A percentile compares a stretch with the other conserved stretches of the same genome.
Evolutionary conservation across 1,140 invertebrate species (phyloP).

Genomic region (Helicorthomorpha holstii): DNA sequence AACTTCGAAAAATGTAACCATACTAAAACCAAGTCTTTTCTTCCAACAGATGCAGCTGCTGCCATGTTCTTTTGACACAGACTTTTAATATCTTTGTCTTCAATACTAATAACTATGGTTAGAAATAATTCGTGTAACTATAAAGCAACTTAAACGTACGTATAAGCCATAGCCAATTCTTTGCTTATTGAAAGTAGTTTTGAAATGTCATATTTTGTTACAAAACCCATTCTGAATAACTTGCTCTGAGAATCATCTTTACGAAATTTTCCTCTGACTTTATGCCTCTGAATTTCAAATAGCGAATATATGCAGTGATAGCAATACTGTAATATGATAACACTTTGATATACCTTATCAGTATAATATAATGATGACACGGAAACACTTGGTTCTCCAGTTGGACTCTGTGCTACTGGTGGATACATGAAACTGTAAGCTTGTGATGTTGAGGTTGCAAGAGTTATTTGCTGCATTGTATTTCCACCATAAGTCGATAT

Average conservation of each 20-base stretch:
- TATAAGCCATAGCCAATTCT: slow-evolving; percentile 64
- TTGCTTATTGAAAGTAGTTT: slow-evolving; percentile 57
- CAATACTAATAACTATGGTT: slow-evolving; percentile 36
- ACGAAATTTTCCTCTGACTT: not conserved
- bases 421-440: slow-evolving; percentile 20
- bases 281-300: not conserved
- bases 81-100: slow-evolving; percentile 34
- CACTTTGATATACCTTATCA: slow-evolving; percentile 38
- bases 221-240: slow-evolving; percentile 26
- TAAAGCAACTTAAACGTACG: slow-evolving; percentile 37
- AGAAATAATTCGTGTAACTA: too few species aligned
- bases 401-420: slow-evolving; percentile 20
- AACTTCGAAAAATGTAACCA: slow-evolving; percentile 2
- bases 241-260: slow-evolving; percentile 13
- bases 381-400: slow-evolving; percentile 19
- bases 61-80: slow-evolving; percentile 68
- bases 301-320: not conserved
- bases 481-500: slow-evolving; percentile 36
- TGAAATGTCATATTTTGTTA: slow-evolving; percentile 61
- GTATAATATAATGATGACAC: slow-evolving; percentile 53
- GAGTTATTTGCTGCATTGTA: slow-evolving; percentile 29
- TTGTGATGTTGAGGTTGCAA: slow-evolving; percentile 15
- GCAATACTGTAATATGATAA: not conserved
- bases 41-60: slow-evolving; percentile 48
- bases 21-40: slow-evolving; percentile 60